Evolutionary conservation across 2,113 vertebrate genomes (phyloP).

Genomic region (Pelecanoides urinatrix): DNA sequence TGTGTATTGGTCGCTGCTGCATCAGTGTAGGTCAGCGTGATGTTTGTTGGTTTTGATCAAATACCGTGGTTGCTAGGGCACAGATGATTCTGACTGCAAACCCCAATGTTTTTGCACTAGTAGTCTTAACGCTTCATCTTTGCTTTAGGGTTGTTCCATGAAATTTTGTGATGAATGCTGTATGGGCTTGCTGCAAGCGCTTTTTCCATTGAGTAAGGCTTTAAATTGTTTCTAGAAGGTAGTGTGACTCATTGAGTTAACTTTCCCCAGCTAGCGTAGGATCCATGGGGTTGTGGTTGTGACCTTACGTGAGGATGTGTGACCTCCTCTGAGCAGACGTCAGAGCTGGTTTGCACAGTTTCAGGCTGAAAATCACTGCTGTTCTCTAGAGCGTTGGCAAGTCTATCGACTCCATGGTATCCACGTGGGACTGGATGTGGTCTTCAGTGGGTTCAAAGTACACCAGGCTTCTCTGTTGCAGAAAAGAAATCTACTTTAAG

Average conservation of each 20-base stretch:
- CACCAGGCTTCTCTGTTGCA: neutral
- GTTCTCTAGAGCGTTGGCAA: accelerated
- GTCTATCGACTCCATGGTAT: neutral
- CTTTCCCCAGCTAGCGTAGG: neutral
- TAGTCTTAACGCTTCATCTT: neutral
- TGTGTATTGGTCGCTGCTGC: neutral
- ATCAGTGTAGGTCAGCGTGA: accelerated
- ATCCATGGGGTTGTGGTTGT: neutral
- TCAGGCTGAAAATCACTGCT: neutral
- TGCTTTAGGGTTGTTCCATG: neutral
- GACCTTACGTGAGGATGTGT: neutral
- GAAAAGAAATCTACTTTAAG: neutral
- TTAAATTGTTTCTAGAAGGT: neutral
- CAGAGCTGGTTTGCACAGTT: neutral
- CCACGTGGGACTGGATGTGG: neutral
- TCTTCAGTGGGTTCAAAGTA: neutral
- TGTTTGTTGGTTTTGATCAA: neutral
- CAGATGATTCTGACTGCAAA: neutral
- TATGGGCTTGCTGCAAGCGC: neutral
- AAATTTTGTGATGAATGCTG: neutral
- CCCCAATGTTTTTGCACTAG: no score
- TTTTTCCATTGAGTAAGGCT: neutral
- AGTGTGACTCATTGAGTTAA: neutral
- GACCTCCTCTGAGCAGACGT: neutral
- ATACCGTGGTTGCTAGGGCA: neutral